These are phyloP conservation scores for Drosophila willistoni DNA, from an alignment of 1,140 invertebrate genomes.

Conservation along the genomic window DNA sequence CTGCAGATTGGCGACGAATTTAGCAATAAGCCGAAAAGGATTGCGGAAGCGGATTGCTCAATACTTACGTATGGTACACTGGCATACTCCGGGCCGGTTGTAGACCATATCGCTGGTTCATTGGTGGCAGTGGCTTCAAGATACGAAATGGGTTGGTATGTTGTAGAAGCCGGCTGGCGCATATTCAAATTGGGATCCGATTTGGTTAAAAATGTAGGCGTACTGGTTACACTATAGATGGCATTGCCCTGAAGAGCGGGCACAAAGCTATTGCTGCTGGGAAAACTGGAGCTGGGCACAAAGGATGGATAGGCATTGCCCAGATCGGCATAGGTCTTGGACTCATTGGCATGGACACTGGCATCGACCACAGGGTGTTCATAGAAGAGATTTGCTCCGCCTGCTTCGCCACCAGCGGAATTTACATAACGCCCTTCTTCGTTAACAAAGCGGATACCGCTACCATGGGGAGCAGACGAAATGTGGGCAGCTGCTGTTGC, in stretches of 20 bases:
- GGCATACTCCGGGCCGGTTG: slow-evolving; percentile 52
- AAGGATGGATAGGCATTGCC: slow-evolving; percentile 68
- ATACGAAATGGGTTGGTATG: slow-evolving; percentile 62
- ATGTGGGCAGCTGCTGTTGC: slow-evolving; percentile 42
- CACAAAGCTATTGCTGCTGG: slow-evolving; percentile 58
- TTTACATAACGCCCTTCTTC: slow-evolving; percentile 64
- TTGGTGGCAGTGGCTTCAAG: slow-evolving; percentile 43
- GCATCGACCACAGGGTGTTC: slow-evolving; percentile 62
- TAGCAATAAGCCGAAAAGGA: not conserved
- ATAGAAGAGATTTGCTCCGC: slow-evolving; percentile 61
- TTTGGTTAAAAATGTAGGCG: slow-evolving; percentile 64
- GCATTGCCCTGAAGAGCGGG: slow-evolving; percentile 61
- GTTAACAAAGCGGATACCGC: slow-evolving; percentile 50
- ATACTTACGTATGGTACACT: slow-evolving; percentile 70
- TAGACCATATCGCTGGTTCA: slow-evolving; percentile 58
- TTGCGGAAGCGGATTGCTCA: not conserved
- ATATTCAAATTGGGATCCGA: slow-evolving; percentile 66
- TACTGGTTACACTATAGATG: slow-evolving; percentile 67
- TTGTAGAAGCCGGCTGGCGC: slow-evolving; percentile 45
- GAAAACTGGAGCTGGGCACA: slow-evolving; percentile 55
- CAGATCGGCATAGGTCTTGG: slow-evolving; percentile 79
- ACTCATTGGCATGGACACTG: slow-evolving; percentile 61
- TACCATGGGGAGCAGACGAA: slow-evolving; percentile 47
- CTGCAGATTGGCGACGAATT: slow-evolving; percentile 35
- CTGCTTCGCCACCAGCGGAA: slow-evolving; percentile 37